Evolutionary conservation across 2,888 invertebrate species (phyloP), one percentile per base, ranked within the genome.

Genomic region (Norana najaformis): DNA sequence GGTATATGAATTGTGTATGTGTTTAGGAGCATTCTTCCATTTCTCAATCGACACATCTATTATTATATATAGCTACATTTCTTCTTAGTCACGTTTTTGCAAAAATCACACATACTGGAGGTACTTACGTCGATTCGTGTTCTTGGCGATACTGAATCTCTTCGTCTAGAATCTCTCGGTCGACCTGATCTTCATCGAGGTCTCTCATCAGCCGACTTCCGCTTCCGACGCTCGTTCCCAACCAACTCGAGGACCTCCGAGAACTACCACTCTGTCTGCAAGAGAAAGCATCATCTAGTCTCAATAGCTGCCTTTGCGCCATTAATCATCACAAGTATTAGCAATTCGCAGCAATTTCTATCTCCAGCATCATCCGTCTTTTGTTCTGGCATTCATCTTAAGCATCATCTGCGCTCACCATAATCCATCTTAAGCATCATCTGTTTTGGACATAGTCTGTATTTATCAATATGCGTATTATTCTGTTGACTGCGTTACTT

Each of bases 151-250:
- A 85, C 85, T 85, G 85, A 36, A 85, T 85, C 85, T 85, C 85
- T 37, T 85, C 85, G 85, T 85, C 85, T 1, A 85, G 85, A 16
- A 85, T 85, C 20, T 85, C 85, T 36, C 85, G 85, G 23, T 85
- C 85, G 85, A 85, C 85, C 85, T 35, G 85, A 23, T 85, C 85
- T 30, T 85, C 85, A 37, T 85, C 85, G 85, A 85, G 85, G 85
- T 85, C 85, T n/a, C 85, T 85, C 85, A 85, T 85, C 85, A 85
- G 85, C 2, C 85, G 18, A 85, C 85, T 85, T 85, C 85, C 85
- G 85, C 85, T 85, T 35, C 85, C 85, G 11, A 85, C 36, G 11
- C 85, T 85, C 5, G 85, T 16, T 85, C 85, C 85, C 85, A 85
- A 35, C 85, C 85, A 85, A 37, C 36, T 36, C 20, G 85, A 85